Evolutionary conservation across 2,888 invertebrate genomes (phyloP).

Genomic region (Torymus tubicola): DNA sequence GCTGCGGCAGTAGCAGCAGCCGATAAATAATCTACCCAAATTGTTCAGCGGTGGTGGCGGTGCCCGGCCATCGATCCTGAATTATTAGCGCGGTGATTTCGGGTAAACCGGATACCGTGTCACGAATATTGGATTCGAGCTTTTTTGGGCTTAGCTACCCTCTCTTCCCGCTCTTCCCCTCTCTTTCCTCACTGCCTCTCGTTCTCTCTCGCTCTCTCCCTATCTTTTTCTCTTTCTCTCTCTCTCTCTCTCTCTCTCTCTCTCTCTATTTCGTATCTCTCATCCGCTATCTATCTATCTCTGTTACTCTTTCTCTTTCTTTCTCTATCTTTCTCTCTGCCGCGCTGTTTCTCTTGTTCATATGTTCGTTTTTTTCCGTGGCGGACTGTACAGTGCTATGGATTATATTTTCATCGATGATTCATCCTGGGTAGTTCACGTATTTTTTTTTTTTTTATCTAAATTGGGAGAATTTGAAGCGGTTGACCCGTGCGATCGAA

Average conservation of each 20-base stretch:
- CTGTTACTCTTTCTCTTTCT: too few species aligned
- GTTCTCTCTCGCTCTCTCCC: too few species aligned
- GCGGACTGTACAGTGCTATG: not conserved
- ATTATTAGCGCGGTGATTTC: slow-evolving; percentile 52
- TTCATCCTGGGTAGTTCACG: not conserved
- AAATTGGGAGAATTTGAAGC: slow-evolving; percentile 18
- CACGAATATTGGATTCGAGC: slow-evolving; percentile 47
- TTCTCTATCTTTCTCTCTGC: too few species aligned
- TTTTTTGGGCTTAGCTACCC: slow-evolving; percentile 24
- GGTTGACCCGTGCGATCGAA: not conserved
- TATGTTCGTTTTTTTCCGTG: not conserved
- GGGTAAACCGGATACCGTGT: slow-evolving; percentile 45
- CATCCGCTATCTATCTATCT: too few species aligned
- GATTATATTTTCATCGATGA: slow-evolving; percentile 42
- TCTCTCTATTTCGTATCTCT: too few species aligned
- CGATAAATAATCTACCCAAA: slow-evolving; percentile 51
- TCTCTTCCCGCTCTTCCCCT: too few species aligned
- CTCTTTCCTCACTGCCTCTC: too few species aligned
- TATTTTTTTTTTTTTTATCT: slow-evolving; percentile 5
- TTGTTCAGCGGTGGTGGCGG: slow-evolving; percentile 17
- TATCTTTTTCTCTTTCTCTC: too few species aligned
- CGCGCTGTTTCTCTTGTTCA: too few species aligned
- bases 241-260: too few species aligned
- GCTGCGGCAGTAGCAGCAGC: not conserved
- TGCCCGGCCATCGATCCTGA: slow-evolving; percentile 41